Evolutionary conservation across 2,797 vertebrate genomes (phyloP).

Genomic region (Kryptopterus vitreolus): DNA sequence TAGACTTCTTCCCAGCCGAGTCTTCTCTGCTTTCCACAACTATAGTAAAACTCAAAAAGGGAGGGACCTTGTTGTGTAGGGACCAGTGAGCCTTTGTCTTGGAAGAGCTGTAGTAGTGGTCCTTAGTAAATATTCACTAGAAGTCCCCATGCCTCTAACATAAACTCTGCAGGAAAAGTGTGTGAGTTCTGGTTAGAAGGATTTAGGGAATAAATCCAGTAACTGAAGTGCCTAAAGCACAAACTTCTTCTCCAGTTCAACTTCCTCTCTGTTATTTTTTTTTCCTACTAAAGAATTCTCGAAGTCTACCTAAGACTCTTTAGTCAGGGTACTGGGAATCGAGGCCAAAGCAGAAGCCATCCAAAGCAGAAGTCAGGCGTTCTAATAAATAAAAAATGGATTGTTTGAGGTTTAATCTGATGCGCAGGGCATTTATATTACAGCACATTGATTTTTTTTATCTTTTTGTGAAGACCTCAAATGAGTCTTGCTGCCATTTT

Average conservation of each 20-base stretch:
- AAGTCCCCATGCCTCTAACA: not conserved
- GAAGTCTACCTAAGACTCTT: not conserved
- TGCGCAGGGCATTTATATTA: not conserved
- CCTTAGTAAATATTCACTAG: slow-evolving; percentile 19
- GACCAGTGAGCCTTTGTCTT: slow-evolving; percentile 34
- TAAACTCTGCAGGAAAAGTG: not conserved
- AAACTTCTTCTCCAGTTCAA: not conserved
- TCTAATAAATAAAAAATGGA: slow-evolving; percentile 12
- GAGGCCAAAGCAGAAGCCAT: not conserved
- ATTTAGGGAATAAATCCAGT: not conserved
- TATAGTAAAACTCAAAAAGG: slow-evolving; percentile 22
- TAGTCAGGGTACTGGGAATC: not conserved
- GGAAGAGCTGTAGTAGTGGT: slow-evolving; percentile 30
- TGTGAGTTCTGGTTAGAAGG: not conserved
- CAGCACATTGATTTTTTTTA: no score
- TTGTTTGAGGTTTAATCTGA: not conserved
- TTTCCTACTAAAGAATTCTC: not conserved
- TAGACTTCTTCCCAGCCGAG: slow-evolving; percentile 4
- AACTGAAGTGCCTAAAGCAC: slow-evolving; percentile 3
- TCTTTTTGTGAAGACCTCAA: not conserved
- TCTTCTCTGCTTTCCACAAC: slow-evolving; percentile 20
- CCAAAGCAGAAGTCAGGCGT: not conserved
- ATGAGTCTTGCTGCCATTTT: not conserved
- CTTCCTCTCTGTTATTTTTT: not conserved
- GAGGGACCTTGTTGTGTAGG: slow-evolving; percentile 41